Conservation (phyloP, 2,888 invertebrate species). For the Lepas anatifera region DNA sequence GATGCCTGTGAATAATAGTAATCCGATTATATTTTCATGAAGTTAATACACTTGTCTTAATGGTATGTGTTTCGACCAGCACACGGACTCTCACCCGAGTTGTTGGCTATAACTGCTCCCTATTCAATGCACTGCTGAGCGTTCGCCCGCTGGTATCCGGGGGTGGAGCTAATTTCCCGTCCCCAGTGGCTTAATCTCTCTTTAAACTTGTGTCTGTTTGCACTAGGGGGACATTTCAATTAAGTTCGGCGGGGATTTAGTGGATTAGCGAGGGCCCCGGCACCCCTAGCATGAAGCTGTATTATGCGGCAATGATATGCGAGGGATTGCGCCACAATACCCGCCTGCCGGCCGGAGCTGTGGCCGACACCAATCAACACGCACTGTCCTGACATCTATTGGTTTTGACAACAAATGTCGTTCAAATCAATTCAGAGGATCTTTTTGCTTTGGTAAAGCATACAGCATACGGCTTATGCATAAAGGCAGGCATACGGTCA, state of each 20-base stretch:
- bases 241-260: not conserved
- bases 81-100: no score
- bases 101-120: not conserved
- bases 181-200: not conserved
- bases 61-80: no score
- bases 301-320: not conserved
- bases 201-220: slow-evolving; percentile 2
- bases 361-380: not conserved
- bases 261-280: no score
- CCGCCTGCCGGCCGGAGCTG: not conserved
- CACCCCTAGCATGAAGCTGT: no score
- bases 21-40: no score
- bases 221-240: slow-evolving; percentile 7
- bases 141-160: not conserved
- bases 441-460: no score
- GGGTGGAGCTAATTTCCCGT: not conserved
- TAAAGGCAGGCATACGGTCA: no score
- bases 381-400: not conserved
- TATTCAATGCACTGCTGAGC: not conserved
- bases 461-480: no score
- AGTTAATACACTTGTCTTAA: no score
- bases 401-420: no score
- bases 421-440: no score
- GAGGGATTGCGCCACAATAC: not conserved
- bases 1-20: no score